These are phyloP conservation scores for Drosophila multiciliata DNA, from an alignment of 2,888 invertebrate genomes.

Conservation along the genomic window DNA sequence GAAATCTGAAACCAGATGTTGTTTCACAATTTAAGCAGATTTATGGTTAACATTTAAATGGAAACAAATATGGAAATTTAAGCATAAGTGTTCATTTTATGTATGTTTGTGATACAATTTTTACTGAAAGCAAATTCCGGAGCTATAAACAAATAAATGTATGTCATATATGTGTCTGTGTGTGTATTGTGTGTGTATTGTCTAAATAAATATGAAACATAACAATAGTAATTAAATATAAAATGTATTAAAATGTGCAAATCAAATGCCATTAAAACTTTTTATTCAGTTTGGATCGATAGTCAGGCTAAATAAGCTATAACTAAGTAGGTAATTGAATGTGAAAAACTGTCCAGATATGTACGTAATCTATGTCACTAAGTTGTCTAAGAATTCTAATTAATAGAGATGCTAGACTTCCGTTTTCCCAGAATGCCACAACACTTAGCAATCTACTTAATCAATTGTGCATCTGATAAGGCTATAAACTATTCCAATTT, in stretches of 20 bases:
- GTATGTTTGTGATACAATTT: slow-evolving; percentile 66
- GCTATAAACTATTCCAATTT: slow-evolving; percentile 9
- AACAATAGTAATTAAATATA: slow-evolving; percentile 10
- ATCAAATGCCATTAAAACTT: slow-evolving; percentile 14
- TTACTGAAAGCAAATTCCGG: slow-evolving; percentile 14
- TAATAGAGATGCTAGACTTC: slow-evolving; percentile 57
- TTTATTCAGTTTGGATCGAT: slow-evolving; percentile 40
- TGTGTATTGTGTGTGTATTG: slow-evolving; percentile 19
- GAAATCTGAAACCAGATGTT: neutral
- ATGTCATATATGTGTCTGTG: slow-evolving; percentile 5
- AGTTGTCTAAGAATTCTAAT: slow-evolving; percentile 38
- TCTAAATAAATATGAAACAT: slow-evolving; percentile 14
- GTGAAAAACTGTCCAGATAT: slow-evolving; percentile 20
- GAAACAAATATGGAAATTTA: slow-evolving; percentile 19
- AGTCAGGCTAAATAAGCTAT: slow-evolving; percentile 16
- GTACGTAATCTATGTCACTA: slow-evolving; percentile 6
- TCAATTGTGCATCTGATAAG: slow-evolving; percentile 4
- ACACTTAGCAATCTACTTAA: neutral
- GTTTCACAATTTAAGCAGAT: neutral
- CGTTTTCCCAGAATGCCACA: slow-evolving; percentile 4
- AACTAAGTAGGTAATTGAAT: slow-evolving; percentile 28
- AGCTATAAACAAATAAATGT: slow-evolving; percentile 10
- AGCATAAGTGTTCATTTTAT: slow-evolving; percentile 68
- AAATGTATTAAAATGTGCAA: slow-evolving; percentile 12
- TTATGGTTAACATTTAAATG: neutral